Evolutionary conservation across 1,140 invertebrate species (phyloP), one percentile per base, ranked within the genome.

Genomic region (Gonatopus flavifemur): DNA sequence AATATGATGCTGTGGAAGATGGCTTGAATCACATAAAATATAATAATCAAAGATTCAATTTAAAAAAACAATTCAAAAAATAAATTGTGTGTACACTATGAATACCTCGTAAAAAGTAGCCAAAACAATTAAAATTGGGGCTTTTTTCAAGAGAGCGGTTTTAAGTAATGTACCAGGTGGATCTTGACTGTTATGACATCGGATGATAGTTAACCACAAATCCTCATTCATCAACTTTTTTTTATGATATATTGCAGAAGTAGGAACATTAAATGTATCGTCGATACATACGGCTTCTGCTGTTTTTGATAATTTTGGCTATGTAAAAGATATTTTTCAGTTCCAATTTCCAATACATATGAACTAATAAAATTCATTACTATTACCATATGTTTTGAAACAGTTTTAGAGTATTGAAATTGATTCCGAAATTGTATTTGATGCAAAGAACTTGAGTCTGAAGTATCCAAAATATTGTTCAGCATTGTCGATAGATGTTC

Each of bases 51-150:
- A 37, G 5, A 22, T 33, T n/a, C n/a, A 36, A 9, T 20, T 49
- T 12, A 24, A 33, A n/a, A 18, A 36, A 33, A 24, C 12, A 2
- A 32, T 47, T 52, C 3, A 16, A 20, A 31, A 13, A 45, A 46
- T 19, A 3, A 20, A 18, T 33, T 12, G 4, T n/a, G 4, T 32
- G 19, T 57, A 24, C 16, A 2, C 8, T 19, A 15, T 20, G 63
- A 16, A 35, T 62, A 86, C 84, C 76, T 87, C 84, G 59, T 87
- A 87, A 67, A 82, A 86, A 35, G 83, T 84, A 16, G 85, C 85
- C 7, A 88, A 70, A 30, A 88, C 75, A 18, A 83, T 81, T 2
- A 86, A 67, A 38, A 87, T 62, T 0, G 85, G 84, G 49, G 81
- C 81, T 16, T 77, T 72, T 41, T 79, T 80, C 7, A 74, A 38